A percentile compares a stretch with the other conserved stretches of the same genome.
Evolutionary conservation across 1,140 invertebrate genomes (phyloP).

Genomic region (Ceratosolen solmsi): DNA sequence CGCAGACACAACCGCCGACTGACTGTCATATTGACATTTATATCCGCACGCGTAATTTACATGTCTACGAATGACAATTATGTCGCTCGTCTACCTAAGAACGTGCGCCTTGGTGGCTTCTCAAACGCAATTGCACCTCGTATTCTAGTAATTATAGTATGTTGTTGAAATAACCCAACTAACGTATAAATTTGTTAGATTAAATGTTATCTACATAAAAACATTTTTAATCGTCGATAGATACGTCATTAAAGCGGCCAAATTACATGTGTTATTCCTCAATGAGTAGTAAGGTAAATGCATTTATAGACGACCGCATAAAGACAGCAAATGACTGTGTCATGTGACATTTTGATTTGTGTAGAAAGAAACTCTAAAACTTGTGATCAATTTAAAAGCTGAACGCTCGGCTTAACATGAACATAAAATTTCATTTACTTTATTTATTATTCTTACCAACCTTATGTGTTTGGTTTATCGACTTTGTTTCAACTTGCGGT

Average conservation of each 20-base stretch:
- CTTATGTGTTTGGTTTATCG: neutral
- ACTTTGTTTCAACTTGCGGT: neutral
- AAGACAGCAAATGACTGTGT: slow-evolving; percentile 9
- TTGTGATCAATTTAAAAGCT: slow-evolving; percentile 22
- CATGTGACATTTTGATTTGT: slow-evolving; percentile 23
- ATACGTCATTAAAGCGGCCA: slow-evolving; percentile 5
- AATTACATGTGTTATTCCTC: slow-evolving; percentile 13
- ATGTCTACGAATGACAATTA: slow-evolving; percentile 72
- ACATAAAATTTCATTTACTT: slow-evolving; percentile 24
- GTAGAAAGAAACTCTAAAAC: slow-evolving; percentile 15
- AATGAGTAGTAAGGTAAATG: slow-evolving; percentile 10
- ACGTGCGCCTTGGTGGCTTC: slow-evolving; percentile 36
- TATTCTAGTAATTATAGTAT: slow-evolving; percentile 47
- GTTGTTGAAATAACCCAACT: slow-evolving; percentile 39
- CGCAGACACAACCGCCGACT: slow-evolving; percentile 64
- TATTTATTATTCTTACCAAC: slow-evolving; percentile 1
- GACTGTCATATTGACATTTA: slow-evolving; percentile 73
- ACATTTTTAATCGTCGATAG: slow-evolving; percentile 27
- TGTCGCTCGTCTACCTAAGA: slow-evolving; percentile 49
- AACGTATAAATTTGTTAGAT: slow-evolving; percentile 48
- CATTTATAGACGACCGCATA: slow-evolving; percentile 16
- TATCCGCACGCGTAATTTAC: slow-evolving; percentile 71
- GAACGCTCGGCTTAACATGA: neutral
- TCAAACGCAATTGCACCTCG: slow-evolving; percentile 45
- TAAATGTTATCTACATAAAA: slow-evolving; percentile 25